Evolutionary conservation across 1,140 invertebrate species (phyloP), one percentile per base, ranked within the genome.

Genomic region (Cataglyphis hispanica): DNA sequence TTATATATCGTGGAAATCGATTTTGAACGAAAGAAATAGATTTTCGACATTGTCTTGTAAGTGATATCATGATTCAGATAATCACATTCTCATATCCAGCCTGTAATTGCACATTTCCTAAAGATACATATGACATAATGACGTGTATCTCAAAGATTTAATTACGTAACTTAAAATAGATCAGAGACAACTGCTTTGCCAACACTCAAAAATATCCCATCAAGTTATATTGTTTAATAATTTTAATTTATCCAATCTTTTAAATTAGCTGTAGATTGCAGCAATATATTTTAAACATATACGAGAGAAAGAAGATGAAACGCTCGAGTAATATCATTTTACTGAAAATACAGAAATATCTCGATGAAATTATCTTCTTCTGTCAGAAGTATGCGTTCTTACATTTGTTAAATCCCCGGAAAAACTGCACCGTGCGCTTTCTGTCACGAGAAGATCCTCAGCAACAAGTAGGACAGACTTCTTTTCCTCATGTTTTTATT

Each of bases 371-470:
- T 60, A 37, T 81, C 31, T 43, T 72, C 11, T 43, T 40, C 34
- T 19, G n/a, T 78, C 25, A 58, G 66, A 81, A 10, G 16, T 27
- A 31, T 7, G 50, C 31, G 22, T 70, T 58, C 53, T 60, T 72
- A 40, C 43, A 58, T 72, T 40, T 81, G 46, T 81, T 81, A 72
- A 81, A 43, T 81, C 53, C 31, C 34, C 34, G 25, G 50, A 34
- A 43, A 72, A 72, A 60, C 25, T 60, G 25, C 13, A 11, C 25
- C 37, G 19, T 37, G 53, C 19, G 11, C 16, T 81, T 37, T 1
- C 53, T 34, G 37, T 70, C 37, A 19, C 64, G 10, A 8, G 50
- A 0, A 64, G n/a, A 25, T 43, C 8, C 5, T 58, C 53, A 72
- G 78, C 66, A 60, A 72, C 78, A 72, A 81, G 50, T 81, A 81